Evolutionary conservation across 2,797 vertebrate species (phyloP), one percentile per base, ranked within the genome.

Genomic region (Tragelaphus eurycerus): DNA sequence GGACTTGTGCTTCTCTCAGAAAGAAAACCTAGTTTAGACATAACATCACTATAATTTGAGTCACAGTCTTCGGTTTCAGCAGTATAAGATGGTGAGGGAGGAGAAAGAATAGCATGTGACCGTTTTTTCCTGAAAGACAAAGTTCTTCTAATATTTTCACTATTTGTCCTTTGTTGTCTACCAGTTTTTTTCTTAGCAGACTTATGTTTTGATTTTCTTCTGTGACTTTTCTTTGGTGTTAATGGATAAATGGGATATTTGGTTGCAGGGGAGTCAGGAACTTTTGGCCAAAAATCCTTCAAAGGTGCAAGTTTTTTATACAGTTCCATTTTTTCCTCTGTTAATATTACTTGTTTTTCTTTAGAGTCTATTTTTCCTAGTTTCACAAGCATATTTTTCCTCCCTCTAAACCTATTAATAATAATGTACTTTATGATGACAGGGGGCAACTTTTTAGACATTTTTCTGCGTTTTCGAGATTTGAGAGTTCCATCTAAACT

Each of bases 391-490:
- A 99, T 99, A 98, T 99, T 99, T 98, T 99, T 99, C 98, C 99
- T 99, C 88, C 99, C 99, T 99, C 99, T 99, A 98, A 99, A 99
- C 97, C 99, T 99, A 98, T 99, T 99, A 98, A 99, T 99, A 96
- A 99, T 99, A 97, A 99, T 99, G 98, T 99, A 99, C 98, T 99
- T 99, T 98, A 99, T 99, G 97, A 99, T 99, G 97, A 99, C 99
- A 54, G 99, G 99, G 27, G 99, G 99, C 89, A 99, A 99, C 97
- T 99, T 99, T 98, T 99, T 99, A 86, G 99, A 99, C 96, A 99
- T 98, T 96, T 99, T 99, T 95, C 99, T 99, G 86, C 99, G 99
- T 98, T 99, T 99, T 98, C 99, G 99, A 97, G 98, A 98, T 98
- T 99, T 99, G 64, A 99, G 98, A 96, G 98, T 98, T 98, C 98